Base-by-base conservation (phyloP, 2,888 invertebrate genomes). In the Pandemis heparana region DNA sequence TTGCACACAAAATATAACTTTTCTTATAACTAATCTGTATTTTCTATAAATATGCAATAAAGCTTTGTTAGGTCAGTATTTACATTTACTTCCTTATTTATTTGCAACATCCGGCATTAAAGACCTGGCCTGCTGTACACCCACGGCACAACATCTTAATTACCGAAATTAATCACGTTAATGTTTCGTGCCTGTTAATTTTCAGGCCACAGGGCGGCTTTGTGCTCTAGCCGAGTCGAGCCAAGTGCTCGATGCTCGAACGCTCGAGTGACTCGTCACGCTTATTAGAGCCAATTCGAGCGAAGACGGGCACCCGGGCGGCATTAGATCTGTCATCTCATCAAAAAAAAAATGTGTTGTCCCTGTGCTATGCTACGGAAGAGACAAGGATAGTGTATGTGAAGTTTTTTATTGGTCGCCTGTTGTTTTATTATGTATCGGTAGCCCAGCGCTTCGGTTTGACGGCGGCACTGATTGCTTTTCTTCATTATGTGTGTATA, bases 151-250 rank as follows among this genome's bases (percentile, higher is more conserved):
- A 65, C 53, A 43, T 82, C 82, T 85, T 92, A 93, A 94, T 92
- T 91, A 87, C 84, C 80, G 82, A 87, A 89, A 93, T 94, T 91
- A 92, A 93, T 94, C 93, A 92, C 86, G 79, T 87, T 87, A 91
- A 93, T 93, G 92, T 89, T 80, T 87, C 93, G 89, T 91, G 90
- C 82, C 83, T 86, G 89, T 91, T 90, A 84, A 88, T 91, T 92
- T 91, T 88, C 87, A 89, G 90, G 87, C 82, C 84, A 92, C 88
- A 92, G 86, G 80, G 80, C 78, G 81, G 85, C 89, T 89, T 90
- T 92, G 90, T 91, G 82, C 81, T 86, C 80, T 80, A 86, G 86
- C 81, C 78, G 83, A 81, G 78, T 79, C 82, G 82, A 80, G 80
- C 77, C 79, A 79, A 46, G 62, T 63, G 61, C 61, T 53, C 66